phyloP scores from a whole-genome alignment of 2,797 vertebrate genomes.

The Numenius phaeopus region DNA sequence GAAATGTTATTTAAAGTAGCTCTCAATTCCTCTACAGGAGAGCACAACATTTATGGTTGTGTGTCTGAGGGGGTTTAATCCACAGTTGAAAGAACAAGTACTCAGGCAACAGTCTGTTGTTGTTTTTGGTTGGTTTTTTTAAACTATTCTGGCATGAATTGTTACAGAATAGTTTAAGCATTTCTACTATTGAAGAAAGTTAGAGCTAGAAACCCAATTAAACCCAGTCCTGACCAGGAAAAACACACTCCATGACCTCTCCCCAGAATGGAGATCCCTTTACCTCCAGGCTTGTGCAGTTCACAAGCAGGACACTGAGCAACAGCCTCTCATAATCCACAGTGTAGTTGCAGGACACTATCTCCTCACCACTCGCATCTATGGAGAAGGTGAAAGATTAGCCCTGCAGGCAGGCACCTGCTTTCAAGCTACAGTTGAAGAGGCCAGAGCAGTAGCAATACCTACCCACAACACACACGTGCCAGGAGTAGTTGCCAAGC shows the following conservation, averaged over 20 bases:
- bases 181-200: fast-evolving
- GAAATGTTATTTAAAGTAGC: background rate
- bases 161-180: fast-evolving
- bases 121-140: background rate
- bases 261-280: background rate
- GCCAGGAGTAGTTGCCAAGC: slow-evolving; percentile 52
- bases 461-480: slow-evolving; percentile 66
- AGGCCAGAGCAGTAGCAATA: background rate
- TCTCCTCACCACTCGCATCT: slow-evolving; percentile 61
- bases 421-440: background rate
- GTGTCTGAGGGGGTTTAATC: background rate
- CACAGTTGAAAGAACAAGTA: background rate
- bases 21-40: background rate
- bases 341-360: slow-evolving; percentile 7
- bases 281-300: slow-evolving; percentile 74
- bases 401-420: background rate
- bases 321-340: slow-evolving; percentile 61
- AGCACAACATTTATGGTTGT: fast-evolving
- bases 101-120: background rate
- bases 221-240: fast-evolving
- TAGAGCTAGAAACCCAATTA: background rate
- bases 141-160: background rate
- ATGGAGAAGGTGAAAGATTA: background rate
- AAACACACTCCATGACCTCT: background rate
- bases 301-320: slow-evolving; percentile 39